These are phyloP conservation scores for Anastrepha obliqua DNA, from an alignment of 1,140 invertebrate species.

Conservation along the genomic window DNA sequence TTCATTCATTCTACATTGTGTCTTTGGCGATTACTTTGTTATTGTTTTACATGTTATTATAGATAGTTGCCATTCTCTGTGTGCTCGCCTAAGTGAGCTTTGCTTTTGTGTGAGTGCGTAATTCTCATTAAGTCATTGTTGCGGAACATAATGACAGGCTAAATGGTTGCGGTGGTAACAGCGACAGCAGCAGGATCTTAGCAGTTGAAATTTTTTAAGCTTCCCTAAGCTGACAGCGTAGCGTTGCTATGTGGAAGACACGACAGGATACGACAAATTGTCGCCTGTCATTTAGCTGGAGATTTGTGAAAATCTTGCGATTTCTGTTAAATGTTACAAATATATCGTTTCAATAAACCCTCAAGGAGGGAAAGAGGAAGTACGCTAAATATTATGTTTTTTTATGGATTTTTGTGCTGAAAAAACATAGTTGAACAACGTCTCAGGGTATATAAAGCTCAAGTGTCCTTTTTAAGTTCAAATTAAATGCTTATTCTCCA, in stretches of 20 bases:
- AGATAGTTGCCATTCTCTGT: neutral
- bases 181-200: conserved; percentile 2
- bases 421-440: no score
- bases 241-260: neutral
- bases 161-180: neutral
- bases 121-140: conserved; percentile 42
- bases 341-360: neutral
- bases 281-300: neutral
- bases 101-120: neutral
- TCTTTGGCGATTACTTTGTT: conserved; percentile 49
- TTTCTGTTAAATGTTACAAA: conserved; percentile 15
- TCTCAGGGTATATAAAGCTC: no score
- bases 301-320: neutral
- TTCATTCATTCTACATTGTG: conserved; percentile 36
- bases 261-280: neutral
- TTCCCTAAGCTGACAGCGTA: neutral
- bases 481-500: no score
- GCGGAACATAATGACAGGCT: neutral
- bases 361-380: no score
- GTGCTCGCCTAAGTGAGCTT: neutral
- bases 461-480: no score
- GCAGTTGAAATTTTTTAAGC: neutral
- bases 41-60: conserved; percentile 31
- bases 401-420: no score
- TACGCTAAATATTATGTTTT: no score